phyloP scores from a whole-genome alignment of 2,113 vertebrate species.

The Bambusicola thoracicus region DNA sequence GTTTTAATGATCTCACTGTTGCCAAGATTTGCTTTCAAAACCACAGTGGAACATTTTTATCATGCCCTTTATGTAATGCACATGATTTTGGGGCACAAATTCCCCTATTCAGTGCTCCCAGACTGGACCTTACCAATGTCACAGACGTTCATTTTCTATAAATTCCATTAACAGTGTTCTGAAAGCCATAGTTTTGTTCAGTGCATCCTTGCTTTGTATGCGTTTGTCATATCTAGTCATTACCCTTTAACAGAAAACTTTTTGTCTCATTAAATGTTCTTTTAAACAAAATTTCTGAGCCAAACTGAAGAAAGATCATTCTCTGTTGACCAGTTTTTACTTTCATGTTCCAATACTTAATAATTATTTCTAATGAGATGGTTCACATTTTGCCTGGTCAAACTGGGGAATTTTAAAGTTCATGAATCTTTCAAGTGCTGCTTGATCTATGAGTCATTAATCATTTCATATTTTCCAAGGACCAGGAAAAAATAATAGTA shows the following conservation, averaged over 20 bases:
- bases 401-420: background rate
- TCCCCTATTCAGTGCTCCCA: background rate
- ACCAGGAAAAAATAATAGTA: background rate
- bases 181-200: background rate
- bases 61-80: constrained; percentile 28
- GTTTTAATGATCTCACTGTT: constrained; percentile 47
- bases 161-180: background rate
- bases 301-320: background rate
- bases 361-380: background rate
- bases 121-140: constrained; percentile 16
- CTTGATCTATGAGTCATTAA: background rate
- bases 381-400: background rate
- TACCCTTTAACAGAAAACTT: background rate
- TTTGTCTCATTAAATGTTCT: background rate
- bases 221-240: background rate
- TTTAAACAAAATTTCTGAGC: background rate
- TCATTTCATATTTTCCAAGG: background rate
- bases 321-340: background rate
- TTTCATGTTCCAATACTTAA: background rate
- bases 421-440: background rate
- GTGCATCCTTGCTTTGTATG: background rate
- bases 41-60: constrained; percentile 32
- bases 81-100: constrained; percentile 30
- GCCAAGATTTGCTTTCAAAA: constrained; percentile 48
- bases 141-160: constrained; percentile 52